These are phyloP conservation scores for Catocala sponsa DNA, from an alignment of 2,888 invertebrate species.

Conservation along the genomic window DNA sequence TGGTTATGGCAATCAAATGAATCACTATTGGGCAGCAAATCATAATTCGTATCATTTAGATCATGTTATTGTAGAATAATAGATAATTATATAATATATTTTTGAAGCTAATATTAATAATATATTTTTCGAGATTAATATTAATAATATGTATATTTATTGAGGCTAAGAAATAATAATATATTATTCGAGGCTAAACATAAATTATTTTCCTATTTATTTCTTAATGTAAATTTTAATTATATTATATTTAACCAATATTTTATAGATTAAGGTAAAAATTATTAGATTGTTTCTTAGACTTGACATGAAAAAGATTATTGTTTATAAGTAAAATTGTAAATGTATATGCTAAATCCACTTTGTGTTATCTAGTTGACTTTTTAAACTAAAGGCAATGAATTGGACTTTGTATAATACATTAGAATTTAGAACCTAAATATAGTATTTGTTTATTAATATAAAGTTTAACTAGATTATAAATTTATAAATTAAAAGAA, in stretches of 20 bases:
- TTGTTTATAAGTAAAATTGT: neutral
- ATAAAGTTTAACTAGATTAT: neutral
- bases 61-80: neutral
- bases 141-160: neutral
- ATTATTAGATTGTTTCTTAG: slow-evolving; percentile 4
- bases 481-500: slow-evolving; percentile 11
- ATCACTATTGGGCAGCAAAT: slow-evolving; percentile 24
- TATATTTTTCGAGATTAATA: neutral
- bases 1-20: slow-evolving; percentile 28
- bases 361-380: too few species aligned
- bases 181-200: too few species aligned
- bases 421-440: too few species aligned
- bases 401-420: neutral
- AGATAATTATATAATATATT: slow-evolving; percentile 10
- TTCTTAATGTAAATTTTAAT: neutral
- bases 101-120: neutral
- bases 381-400: neutral
- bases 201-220: slow-evolving; percentile 9
- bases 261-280: neutral
- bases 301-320: neutral
- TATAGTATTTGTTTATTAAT: neutral
- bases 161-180: neutral
- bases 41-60: slow-evolving; percentile 29
- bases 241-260: neutral
- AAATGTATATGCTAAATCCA: neutral